Percentiles rank a stretch among this genome's conserved stretches.
These are phyloP conservation scores for Pandemis cinnamomeana DNA, from an alignment of 2,888 invertebrate genomes.

Conservation along the genomic window DNA sequence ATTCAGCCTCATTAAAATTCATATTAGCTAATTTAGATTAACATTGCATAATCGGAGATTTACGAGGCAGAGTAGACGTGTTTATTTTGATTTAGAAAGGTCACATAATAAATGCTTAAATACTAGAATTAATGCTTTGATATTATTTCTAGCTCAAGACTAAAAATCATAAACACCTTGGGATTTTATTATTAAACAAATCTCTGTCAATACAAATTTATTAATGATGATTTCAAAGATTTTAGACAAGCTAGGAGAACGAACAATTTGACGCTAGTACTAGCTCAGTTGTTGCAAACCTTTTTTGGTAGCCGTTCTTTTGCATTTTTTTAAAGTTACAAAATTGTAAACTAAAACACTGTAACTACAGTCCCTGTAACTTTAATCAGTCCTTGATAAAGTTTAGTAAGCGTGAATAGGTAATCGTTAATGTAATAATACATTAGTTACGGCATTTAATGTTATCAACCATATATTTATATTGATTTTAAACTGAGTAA, in stretches of 20 bases:
- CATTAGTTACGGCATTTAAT: not conserved
- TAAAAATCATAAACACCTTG: no score
- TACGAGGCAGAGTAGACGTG: constrained; percentile 12
- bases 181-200: no score
- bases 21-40: constrained; percentile 29
- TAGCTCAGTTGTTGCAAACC: no score
- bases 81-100: constrained; percentile 18
- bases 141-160: not conserved
- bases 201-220: no score
- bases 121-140: not conserved
- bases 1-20: constrained; percentile 27
- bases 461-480: not conserved
- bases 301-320: no score
- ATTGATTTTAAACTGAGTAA: constrained; percentile 1
- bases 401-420: not conserved
- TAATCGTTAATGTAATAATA: not conserved
- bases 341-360: no score
- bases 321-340: no score
- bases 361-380: no score
- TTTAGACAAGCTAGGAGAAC: no score
- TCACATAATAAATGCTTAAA: constrained; percentile 8
- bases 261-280: no score
- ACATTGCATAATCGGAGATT: constrained; percentile 17
- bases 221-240: no score
- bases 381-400: not conserved